Conservation (phyloP, 2,888 invertebrate species). For the Drosophila subquinaria region DNA sequence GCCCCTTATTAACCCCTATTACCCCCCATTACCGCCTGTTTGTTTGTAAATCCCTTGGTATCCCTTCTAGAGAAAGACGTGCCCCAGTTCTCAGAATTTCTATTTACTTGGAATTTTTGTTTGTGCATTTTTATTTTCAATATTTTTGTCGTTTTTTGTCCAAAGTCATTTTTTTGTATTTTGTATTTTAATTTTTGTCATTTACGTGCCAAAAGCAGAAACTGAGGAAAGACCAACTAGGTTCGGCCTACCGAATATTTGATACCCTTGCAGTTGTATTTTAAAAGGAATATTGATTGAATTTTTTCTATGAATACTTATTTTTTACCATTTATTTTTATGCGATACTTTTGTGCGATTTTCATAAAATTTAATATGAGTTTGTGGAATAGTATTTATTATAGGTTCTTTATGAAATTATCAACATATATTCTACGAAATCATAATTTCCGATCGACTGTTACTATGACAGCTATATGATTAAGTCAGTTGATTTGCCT, state of each 20-base stretch:
- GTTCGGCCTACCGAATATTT: conserved; percentile 3
- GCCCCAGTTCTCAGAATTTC: conserved; percentile 22
- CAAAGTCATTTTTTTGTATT: conserved; percentile 17
- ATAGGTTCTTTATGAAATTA: not conserved
- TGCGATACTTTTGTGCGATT: not conserved
- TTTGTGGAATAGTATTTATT: not conserved
- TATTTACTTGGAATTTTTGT: conserved; percentile 13
- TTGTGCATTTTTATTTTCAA: conserved; percentile 12
- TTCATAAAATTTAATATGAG: not conserved
- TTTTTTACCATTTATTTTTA: not conserved
- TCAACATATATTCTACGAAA: not conserved
- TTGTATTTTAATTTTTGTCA: conserved; percentile 24
- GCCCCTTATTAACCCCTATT: not conserved
- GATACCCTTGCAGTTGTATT: not conserved
- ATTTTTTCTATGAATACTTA: not conserved
- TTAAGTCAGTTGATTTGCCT: too few relatives aligned
- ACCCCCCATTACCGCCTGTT: not conserved
- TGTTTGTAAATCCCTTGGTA: conserved; percentile 22
- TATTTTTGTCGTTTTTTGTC: conserved; percentile 30
- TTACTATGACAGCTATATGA: too few relatives aligned
- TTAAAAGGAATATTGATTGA: not conserved
- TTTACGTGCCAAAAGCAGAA: conserved; percentile 50
- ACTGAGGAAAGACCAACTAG: not conserved
- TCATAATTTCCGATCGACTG: too few relatives aligned
- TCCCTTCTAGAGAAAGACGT: conserved; percentile 15